Conservation (phyloP, 2,888 invertebrate species). For the Emesis castigata region DNA sequence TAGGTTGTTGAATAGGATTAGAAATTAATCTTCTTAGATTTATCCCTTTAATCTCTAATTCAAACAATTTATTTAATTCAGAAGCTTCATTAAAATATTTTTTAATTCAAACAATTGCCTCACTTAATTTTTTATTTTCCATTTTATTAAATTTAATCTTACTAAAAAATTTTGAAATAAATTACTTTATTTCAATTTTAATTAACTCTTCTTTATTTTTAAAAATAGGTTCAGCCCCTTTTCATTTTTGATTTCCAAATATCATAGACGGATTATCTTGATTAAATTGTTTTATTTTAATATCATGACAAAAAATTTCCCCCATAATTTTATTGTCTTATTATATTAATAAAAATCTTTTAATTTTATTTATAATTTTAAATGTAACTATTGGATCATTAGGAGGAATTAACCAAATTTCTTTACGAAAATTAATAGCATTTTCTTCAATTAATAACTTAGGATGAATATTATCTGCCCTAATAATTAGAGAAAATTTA, state of each 20-base stretch:
- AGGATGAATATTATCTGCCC: slow-evolving; percentile 85
- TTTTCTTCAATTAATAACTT: slow-evolving; percentile 91
- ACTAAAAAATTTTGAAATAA: slow-evolving; percentile 76
- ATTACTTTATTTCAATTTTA: slow-evolving; percentile 75
- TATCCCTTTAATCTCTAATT: slow-evolving; percentile 87
- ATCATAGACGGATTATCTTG: slow-evolving; percentile 88
- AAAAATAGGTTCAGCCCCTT: slow-evolving; percentile 88
- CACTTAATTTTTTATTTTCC: slow-evolving; percentile 85
- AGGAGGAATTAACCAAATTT: slow-evolving; percentile 86
- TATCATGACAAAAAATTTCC: slow-evolving; percentile 91
- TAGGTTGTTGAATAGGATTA: slow-evolving; percentile 89
- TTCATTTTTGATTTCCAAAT: slow-evolving; percentile 89
- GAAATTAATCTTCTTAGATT: slow-evolving; percentile 90
- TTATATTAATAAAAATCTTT: slow-evolving; percentile 80
- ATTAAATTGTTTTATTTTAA: slow-evolving; percentile 86
- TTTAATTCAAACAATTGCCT: slow-evolving; percentile 88
- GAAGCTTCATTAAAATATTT: slow-evolving; percentile 90
- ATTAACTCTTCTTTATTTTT: slow-evolving; percentile 82
- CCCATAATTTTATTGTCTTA: slow-evolving; percentile 87
- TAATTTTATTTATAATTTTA: slow-evolving; percentile 81
- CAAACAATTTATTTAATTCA: slow-evolving; percentile 82
- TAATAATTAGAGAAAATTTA: slow-evolving; percentile 82
- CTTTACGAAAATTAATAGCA: slow-evolving; percentile 88
- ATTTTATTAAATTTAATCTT: slow-evolving; percentile 79
- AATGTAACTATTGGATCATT: slow-evolving; percentile 84